Conservation (phyloP, 2,113 vertebrate genomes). For the Pygoscelis antarcticus region DNA sequence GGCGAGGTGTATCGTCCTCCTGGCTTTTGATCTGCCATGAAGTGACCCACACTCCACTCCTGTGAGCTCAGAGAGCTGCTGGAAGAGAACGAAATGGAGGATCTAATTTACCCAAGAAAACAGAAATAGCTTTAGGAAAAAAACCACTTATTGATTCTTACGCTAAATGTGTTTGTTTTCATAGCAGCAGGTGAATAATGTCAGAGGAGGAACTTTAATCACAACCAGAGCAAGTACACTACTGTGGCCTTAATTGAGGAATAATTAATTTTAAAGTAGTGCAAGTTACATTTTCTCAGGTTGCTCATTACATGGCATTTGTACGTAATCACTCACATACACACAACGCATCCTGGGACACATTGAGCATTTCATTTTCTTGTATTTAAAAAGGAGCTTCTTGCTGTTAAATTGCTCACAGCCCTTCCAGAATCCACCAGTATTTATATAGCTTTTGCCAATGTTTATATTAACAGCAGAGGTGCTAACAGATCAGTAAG, state of each 20-base stretch:
- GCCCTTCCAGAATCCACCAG: background rate
- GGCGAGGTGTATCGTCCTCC: background rate
- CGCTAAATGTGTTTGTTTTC: background rate
- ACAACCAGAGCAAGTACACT: background rate
- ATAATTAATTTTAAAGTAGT: constrained; percentile 15
- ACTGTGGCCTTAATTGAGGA: background rate
- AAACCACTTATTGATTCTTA: background rate
- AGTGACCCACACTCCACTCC: background rate
- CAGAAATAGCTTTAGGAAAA: background rate
- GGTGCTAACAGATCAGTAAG: constrained; percentile 38
- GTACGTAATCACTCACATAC: background rate
- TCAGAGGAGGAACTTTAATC: constrained; percentile 11
- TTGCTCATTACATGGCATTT: background rate
- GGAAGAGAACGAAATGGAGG: background rate
- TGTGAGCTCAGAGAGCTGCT: background rate
- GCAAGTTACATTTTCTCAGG: constrained; percentile 28
- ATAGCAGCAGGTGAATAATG: constrained; percentile 33
- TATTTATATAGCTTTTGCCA: constrained; percentile 42
- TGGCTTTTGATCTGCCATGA: background rate
- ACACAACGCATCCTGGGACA: background rate
- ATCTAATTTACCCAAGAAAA: background rate
- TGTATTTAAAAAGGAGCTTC: constrained; percentile 7
- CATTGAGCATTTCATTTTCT: background rate
- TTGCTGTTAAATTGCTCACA: constrained; percentile 31
- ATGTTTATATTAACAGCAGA: constrained; percentile 23